Evolutionary conservation across 2,888 invertebrate species (phyloP).

Genomic region (Nowickia ferox): DNA sequence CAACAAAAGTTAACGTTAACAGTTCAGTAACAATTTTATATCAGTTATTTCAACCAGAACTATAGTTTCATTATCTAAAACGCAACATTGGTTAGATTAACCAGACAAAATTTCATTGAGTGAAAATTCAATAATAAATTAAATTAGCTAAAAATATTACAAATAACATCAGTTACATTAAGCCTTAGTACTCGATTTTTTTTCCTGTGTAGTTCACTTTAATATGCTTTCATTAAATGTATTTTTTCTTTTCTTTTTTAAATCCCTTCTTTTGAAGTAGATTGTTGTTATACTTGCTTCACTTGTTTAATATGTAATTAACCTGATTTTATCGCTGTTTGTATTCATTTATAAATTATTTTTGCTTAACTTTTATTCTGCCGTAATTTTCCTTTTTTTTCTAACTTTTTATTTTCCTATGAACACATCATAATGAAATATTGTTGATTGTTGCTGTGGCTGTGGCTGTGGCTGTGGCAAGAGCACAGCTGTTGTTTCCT

Average conservation of each 20-base stretch:
- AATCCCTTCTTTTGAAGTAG: slow-evolving; percentile 3
- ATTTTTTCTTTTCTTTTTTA: slow-evolving; percentile 9
- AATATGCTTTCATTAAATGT: background rate
- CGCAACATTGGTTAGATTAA: no score
- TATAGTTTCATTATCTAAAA: no score
- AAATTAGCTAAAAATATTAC: no score
- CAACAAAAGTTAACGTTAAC: no score
- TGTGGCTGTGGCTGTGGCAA: slow-evolving; percentile 1
- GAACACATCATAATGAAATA: slow-evolving; percentile 33
- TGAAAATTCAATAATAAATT: no score
- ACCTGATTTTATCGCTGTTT: slow-evolving; percentile 41
- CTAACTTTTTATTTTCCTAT: slow-evolving; percentile 11
- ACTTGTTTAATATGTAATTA: slow-evolving; percentile 55
- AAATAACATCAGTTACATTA: no score
- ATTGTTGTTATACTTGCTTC: slow-evolving; percentile 38
- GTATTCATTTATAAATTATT: slow-evolving; percentile 47
- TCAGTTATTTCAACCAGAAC: no score
- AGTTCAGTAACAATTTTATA: no score
- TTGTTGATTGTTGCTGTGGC: background rate
- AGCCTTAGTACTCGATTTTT: no score
- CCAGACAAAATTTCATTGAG: no score
- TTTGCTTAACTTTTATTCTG: slow-evolving; percentile 14
- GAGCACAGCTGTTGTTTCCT: slow-evolving; percentile 39
- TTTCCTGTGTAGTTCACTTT: background rate
- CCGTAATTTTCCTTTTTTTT: background rate